phyloP scores from a whole-genome alignment of 2,888 invertebrate species.

The Herminia tarsipennalis region DNA sequence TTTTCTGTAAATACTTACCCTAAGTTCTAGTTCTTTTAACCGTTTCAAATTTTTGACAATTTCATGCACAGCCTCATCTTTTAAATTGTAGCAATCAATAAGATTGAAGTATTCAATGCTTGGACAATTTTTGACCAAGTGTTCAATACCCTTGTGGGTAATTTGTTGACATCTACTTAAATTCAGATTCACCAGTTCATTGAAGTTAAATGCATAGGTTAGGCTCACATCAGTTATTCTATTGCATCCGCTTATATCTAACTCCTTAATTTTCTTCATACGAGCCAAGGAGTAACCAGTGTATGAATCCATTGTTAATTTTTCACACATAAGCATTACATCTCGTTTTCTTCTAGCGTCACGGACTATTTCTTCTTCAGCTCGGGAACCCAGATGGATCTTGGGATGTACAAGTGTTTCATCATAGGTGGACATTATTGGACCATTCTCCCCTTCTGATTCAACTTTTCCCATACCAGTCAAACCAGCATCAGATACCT shows the following conservation, averaged over 20 bases:
- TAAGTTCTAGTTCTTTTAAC: conserved; percentile 84
- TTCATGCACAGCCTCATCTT: conserved; percentile 85
- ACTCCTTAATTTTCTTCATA: conserved; percentile 81
- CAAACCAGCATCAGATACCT: conserved; percentile 89
- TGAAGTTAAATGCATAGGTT: conserved; percentile 88
- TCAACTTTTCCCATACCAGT: conserved; percentile 87
- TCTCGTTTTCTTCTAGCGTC: conserved; percentile 88
- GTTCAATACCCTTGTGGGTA: conserved; percentile 87
- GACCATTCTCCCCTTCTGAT: conserved; percentile 59
- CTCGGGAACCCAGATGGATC: conserved; percentile 88
- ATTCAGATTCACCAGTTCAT: conserved; percentile 86
- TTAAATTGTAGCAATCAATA: conserved; percentile 88
- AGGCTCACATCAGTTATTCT: conserved; percentile 90
- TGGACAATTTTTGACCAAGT: conserved; percentile 88
- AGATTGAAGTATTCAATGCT: conserved; percentile 89
- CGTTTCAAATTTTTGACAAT: conserved; percentile 73
- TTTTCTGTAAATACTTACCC: conserved; percentile 76
- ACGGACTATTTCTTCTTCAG: conserved; percentile 88
- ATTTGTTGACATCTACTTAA: conserved; percentile 90
- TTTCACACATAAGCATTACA: conserved; percentile 87
- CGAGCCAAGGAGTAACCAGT: conserved; percentile 84
- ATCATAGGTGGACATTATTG: conserved; percentile 65
- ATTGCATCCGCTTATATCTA: conserved; percentile 89
- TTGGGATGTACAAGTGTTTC: conserved; percentile 55
- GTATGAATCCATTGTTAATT: conserved; percentile 67